phyloP scores from a whole-genome alignment of 2,797 vertebrate species.

The Tamandua tetradactyla region DNA sequence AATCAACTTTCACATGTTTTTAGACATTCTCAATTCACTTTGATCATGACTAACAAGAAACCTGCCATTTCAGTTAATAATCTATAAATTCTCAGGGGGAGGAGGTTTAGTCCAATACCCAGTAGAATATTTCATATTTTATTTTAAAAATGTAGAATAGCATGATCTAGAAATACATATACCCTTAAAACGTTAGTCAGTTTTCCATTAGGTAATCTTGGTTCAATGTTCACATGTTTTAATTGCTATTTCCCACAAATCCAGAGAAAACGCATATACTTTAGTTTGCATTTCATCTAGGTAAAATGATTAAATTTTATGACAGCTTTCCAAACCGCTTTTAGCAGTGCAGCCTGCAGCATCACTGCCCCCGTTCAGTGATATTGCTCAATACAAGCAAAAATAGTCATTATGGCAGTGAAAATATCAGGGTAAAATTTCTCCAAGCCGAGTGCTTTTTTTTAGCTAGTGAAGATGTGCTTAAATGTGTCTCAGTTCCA shows the following conservation, averaged over 20 bases:
- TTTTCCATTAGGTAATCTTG: slow-evolving; percentile 59
- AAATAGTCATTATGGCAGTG: slow-evolving; percentile 44
- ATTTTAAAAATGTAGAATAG: slow-evolving; percentile 37
- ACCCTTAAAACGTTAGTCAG: slow-evolving; percentile 45
- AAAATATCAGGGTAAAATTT: slow-evolving; percentile 46
- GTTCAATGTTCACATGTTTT: slow-evolving; percentile 67
- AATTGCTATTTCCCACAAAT: slow-evolving; percentile 53
- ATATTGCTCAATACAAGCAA: slow-evolving; percentile 49
- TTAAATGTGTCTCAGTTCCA: slow-evolving; percentile 62
- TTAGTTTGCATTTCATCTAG: slow-evolving; percentile 50
- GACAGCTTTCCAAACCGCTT: slow-evolving; percentile 39
- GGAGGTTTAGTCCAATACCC: slow-evolving; percentile 23
- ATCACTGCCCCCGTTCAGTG: slow-evolving; percentile 20
- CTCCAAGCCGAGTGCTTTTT: slow-evolving; percentile 49
- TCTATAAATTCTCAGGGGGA: slow-evolving; percentile 52
- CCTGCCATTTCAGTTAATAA: slow-evolving; percentile 60
- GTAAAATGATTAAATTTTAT: slow-evolving; percentile 25
- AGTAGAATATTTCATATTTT: slow-evolving; percentile 45
- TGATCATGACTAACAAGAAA: slow-evolving; percentile 73
- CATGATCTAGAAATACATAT: slow-evolving; percentile 61
- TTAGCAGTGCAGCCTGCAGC: background rate
- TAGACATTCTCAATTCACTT: slow-evolving; percentile 59
- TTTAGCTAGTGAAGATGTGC: slow-evolving; percentile 41
- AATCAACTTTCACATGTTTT: slow-evolving; percentile 35
- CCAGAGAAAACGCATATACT: background rate